phyloP scores from a whole-genome alignment of 2,797 vertebrate species.

The Mionectes olivaceus region DNA sequence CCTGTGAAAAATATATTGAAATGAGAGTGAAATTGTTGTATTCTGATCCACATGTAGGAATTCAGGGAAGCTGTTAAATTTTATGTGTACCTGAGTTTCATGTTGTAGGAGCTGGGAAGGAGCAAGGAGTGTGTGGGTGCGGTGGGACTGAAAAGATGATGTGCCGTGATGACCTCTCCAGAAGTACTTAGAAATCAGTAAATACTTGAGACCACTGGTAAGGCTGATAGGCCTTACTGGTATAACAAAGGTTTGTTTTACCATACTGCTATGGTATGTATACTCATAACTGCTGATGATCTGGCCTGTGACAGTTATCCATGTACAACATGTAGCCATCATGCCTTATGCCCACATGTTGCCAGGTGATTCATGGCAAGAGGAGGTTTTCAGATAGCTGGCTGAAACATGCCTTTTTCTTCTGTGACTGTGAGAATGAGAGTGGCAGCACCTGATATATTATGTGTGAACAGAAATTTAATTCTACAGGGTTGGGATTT shows the following conservation, averaged over 20 bases:
- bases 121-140: background rate
- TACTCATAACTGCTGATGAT: background rate
- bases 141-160: background rate
- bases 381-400: background rate
- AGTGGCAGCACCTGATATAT: background rate
- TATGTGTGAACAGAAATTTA: background rate
- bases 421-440: background rate
- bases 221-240: too few relatives aligned
- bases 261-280: too few relatives aligned
- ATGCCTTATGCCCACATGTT: background rate
- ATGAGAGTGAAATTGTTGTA: background rate
- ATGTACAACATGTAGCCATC: fast-evolving
- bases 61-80: background rate
- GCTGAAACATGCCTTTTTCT: background rate
- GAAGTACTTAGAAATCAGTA: background rate
- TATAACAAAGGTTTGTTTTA: background rate
- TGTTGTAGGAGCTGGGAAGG: background rate
- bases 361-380: background rate
- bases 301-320: background rate
- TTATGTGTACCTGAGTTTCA: background rate
- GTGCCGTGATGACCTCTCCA: background rate
- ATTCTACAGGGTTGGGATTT: fast-evolving
- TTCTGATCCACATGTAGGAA: background rate
- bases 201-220: fast-evolving
- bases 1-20: background rate